phyloP scores from a whole-genome alignment of 2,888 invertebrate species.

The Octonoba sinensis region DNA sequence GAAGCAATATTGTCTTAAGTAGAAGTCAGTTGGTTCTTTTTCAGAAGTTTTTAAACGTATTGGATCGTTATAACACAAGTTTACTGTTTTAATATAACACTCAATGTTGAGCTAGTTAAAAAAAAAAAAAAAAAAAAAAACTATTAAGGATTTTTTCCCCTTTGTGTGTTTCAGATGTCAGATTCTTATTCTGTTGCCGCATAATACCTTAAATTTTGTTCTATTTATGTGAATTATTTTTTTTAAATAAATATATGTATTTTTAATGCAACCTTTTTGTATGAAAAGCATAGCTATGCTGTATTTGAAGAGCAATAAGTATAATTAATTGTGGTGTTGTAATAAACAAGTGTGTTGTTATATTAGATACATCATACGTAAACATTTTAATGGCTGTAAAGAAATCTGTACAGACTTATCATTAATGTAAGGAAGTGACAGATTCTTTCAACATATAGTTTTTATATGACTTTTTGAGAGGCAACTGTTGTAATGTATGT shows the following conservation, averaged over 20 bases:
- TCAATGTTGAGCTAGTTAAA: no score
- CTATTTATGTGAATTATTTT: no score
- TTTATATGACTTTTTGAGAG: slow-evolving; percentile 59
- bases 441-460: slow-evolving; percentile 55
- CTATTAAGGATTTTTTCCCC: no score
- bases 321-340: slow-evolving; percentile 54
- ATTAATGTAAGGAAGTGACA: slow-evolving; percentile 45
- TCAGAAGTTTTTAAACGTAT: no score
- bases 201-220: no score
- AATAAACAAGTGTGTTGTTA: slow-evolving; percentile 30
- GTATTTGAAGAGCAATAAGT: slow-evolving; percentile 55
- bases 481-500: slow-evolving; percentile 56
- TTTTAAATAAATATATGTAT: neutral
- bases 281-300: slow-evolving; percentile 39
- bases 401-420: slow-evolving; percentile 43
- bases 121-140: no score
- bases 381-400: slow-evolving; percentile 50
- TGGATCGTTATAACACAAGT: no score
- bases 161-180: no score
- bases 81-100: no score
- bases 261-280: slow-evolving; percentile 27
- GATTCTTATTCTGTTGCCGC: no score
- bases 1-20: no score
- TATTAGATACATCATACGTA: slow-evolving; percentile 51
- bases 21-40: no score